Evolutionary conservation across 2,888 invertebrate species (phyloP).

Genomic region (Parnassius orleans): DNA sequence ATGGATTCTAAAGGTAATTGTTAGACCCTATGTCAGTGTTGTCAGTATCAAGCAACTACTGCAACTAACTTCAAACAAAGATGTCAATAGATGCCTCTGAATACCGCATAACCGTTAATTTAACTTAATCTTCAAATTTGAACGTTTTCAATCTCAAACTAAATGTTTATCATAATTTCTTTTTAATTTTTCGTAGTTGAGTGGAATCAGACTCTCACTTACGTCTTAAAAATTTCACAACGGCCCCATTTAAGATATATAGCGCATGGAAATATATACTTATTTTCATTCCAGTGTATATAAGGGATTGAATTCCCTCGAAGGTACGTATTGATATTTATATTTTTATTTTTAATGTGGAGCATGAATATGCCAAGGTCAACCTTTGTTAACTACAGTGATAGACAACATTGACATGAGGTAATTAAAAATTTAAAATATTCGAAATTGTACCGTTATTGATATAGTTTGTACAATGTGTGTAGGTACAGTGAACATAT

Average conservation of each 20-base stretch:
- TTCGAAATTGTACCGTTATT: conserved; percentile 29
- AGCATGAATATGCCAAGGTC: neutral
- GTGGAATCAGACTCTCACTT: no score
- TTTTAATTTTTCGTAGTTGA: no score
- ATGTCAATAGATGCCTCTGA: no score
- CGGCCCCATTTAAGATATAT: neutral
- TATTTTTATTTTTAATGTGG: conserved; percentile 1
- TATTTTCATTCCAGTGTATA: conserved; percentile 19
- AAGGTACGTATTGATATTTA: conserved; percentile 8
- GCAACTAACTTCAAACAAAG: no score
- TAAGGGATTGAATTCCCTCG: conserved; percentile 19
- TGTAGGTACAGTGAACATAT: conserved; percentile 32
- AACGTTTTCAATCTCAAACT: no score
- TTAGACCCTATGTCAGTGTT: conserved; percentile 11
- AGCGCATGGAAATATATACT: conserved; percentile 20
- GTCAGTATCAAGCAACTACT: neutral
- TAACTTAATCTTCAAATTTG: no score
- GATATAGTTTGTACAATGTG: conserved; percentile 11
- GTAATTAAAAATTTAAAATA: conserved; percentile 22
- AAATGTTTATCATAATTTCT: no score
- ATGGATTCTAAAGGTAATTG: neutral
- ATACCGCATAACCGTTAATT: no score
- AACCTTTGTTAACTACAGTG: neutral
- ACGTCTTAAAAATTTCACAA: neutral
- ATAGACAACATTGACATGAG: conserved; percentile 4